Conservation (phyloP, 2,113 vertebrate species). For the Ictalurus furcatus region DNA sequence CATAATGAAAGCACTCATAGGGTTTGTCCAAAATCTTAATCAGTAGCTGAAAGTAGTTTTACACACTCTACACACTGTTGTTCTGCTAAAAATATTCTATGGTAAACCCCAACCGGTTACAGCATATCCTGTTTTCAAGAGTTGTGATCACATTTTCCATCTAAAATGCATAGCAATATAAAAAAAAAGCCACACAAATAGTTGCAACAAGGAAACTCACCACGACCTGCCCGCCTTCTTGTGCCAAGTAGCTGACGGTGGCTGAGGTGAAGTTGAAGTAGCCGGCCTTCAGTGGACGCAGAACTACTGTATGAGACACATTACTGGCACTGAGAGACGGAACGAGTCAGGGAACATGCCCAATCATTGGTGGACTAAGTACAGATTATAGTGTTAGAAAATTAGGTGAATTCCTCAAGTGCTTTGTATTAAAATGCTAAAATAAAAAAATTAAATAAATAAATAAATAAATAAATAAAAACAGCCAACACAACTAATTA, state of each 20-base stretch:
- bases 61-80: not conserved
- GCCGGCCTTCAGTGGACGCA: constrained; percentile 91
- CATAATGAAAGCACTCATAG: not conserved
- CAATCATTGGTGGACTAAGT: not conserved
- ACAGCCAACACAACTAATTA: not conserved
- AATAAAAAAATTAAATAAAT: not conserved
- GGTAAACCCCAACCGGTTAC: not conserved
- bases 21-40: not conserved
- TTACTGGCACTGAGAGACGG: constrained; percentile 82
- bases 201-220: constrained; percentile 66
- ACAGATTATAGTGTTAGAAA: not conserved
- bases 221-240: constrained; percentile 90
- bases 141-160: not conserved
- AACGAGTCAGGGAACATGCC: constrained; percentile 65
- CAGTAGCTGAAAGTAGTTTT: not conserved
- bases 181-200: not conserved
- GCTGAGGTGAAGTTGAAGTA: constrained; percentile 98
- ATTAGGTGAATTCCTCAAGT: not conserved
- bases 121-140: not conserved
- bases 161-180: not conserved
- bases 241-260: constrained; percentile 87
- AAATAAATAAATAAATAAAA: too few relatives aligned
- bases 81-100: constrained; percentile 1
- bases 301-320: constrained; percentile 90
- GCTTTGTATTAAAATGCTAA: not conserved